phyloP scores from a whole-genome alignment of 2,888 invertebrate genomes.

The Eulithis testata region DNA sequence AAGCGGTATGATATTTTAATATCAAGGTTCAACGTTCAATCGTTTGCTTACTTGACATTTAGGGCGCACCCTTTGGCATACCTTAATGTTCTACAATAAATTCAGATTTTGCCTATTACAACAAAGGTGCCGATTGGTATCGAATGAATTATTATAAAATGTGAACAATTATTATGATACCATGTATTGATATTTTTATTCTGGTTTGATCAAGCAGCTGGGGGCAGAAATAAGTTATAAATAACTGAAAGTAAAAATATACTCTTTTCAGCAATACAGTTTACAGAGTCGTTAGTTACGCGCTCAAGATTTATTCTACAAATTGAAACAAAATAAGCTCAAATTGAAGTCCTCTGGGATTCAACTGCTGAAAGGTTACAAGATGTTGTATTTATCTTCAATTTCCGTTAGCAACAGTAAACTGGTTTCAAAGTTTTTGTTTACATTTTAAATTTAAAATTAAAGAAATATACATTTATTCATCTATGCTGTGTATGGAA shows the following conservation, averaged over 20 bases:
- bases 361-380: background rate
- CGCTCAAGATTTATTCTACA: too few species aligned
- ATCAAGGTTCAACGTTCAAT: conserved; percentile 41
- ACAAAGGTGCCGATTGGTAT: background rate
- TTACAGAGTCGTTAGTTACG: too few species aligned
- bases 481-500: too few species aligned
- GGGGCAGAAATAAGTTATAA: too few species aligned
- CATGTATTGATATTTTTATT: too few species aligned
- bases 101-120: conserved; percentile 24
- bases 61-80: conserved; percentile 38
- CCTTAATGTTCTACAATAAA: conserved; percentile 29
- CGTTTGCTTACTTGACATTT: conserved; percentile 30
- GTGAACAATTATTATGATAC: too few species aligned
- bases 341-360: conserved; percentile 16
- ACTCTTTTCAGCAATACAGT: too few species aligned
- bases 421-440: background rate
- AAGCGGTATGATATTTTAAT: conserved; percentile 33
- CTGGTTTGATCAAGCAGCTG: too few species aligned
- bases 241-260: too few species aligned
- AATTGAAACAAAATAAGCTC: conserved; percentile 21
- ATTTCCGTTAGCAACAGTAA: conserved; percentile 11
- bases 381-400: conserved; percentile 21
- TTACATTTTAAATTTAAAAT: background rate
- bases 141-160: too few species aligned
- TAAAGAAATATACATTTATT: too few species aligned